Conservation (phyloP, 2,797 vertebrate species). For the Pitangus sulphuratus region DNA sequence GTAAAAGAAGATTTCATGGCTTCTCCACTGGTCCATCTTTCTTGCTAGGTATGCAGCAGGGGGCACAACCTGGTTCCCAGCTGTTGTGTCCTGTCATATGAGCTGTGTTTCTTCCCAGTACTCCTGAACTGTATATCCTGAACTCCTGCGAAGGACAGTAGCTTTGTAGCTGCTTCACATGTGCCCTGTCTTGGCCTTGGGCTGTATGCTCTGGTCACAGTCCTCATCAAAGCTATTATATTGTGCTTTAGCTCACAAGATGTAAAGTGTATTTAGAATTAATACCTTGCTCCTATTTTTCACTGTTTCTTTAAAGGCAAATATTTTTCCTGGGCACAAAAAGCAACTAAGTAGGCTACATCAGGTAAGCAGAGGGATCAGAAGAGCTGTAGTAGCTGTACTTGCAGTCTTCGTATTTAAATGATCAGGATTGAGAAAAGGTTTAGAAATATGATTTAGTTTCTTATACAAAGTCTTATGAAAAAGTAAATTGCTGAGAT, state of each 20-base stretch:
- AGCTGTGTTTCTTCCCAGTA: not conserved
- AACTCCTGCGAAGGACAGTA: not conserved
- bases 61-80: not conserved
- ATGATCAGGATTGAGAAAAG: not conserved
- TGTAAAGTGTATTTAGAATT: not conserved
- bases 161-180: not conserved
- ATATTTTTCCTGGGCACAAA: not conserved
- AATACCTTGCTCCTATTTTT: not conserved
- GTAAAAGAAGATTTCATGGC: not conserved
- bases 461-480: constrained; percentile 9
- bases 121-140: not conserved
- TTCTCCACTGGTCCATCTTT: not conserved
- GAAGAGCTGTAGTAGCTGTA: not conserved
- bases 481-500: constrained; percentile 76
- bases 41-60: not conserved
- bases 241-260: not conserved
- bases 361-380: not conserved
- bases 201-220: not conserved
- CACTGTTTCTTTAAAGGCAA: not conserved
- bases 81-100: not conserved
- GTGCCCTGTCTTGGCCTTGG: not conserved
- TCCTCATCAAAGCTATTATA: not conserved
- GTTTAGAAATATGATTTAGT: not conserved
- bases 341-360: not conserved
- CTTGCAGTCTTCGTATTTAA: not conserved